Evolutionary conservation across 2,888 invertebrate genomes (phyloP), one percentile per base, ranked within the genome.

Genomic region (Tipula lateralis): DNA sequence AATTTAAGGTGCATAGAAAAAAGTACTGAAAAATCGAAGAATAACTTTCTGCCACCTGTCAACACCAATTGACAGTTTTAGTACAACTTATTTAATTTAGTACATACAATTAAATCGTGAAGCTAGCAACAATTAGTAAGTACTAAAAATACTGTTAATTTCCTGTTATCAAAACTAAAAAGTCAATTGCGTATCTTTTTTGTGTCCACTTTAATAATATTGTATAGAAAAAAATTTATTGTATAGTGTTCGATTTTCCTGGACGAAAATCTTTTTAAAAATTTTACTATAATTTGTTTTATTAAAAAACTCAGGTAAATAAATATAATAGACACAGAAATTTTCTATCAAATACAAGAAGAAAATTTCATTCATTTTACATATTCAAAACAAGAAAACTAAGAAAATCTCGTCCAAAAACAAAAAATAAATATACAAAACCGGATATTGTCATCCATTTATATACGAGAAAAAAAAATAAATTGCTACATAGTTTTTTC

Each of bases 381-480:
- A 66, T 24, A 24, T 1, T 24, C n/a, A 24, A 66, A 66, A 24
- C 19, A 66, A 3, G 9, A 66, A 66, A 66, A 24, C 9, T 12
- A 9, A 66, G 24, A 66, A 66, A 66, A 24, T 66, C 24, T 24
- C 24, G 1, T 24, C 66, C 19, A 66, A 66, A 66, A 66, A 19
- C 19, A 66, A 66, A 66, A 66, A 66, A 66, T 13, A 24, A 66
- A 66, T 24, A 66, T 66, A 66, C 66, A 36, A 50, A 44, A 84
- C 84, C 84, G 84, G 84, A 84, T 84, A 84, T 84, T 84, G 84
- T 84, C 84, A 84, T 84, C 84, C 84, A 84, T 84, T 83, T 66
- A 66, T 66, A 24, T 50, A 82, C n/a, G 32, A 82, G 30, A 82
- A 82, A 82, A 82, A 82, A 30, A 16, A 30, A 30, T 30, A 29